Conservation (phyloP, 2,888 invertebrate genomes). For the Cantharis nigra region DNA sequence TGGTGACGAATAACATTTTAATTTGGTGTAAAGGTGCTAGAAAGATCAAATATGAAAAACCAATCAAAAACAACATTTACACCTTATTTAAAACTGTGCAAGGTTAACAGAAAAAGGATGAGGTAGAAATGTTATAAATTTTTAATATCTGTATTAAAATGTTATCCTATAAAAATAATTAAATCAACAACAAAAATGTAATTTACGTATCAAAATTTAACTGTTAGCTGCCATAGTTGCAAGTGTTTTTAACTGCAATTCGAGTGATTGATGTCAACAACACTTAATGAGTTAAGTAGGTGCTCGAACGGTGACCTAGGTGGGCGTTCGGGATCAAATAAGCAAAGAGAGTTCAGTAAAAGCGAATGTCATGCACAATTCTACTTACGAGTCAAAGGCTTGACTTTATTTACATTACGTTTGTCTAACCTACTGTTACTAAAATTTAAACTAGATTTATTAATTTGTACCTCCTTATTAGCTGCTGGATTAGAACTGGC, state of each 20-base stretch:
- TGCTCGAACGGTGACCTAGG: not conserved
- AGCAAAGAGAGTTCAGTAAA: conserved; percentile 1
- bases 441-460: conserved; percentile 4
- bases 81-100: not conserved
- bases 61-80: no score
- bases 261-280: not conserved
- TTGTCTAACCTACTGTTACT: not conserved
- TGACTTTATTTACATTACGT: conserved; percentile 8
- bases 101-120: not conserved
- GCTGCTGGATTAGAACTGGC: conserved; percentile 37
- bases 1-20: no score
- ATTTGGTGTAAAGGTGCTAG: no score
- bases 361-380: not conserved
- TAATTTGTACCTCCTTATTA: conserved; percentile 45
- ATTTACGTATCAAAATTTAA: not conserved
- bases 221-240: not conserved
- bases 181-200: not conserved
- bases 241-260: not conserved
- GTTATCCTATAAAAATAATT: not conserved
- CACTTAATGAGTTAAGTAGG: not conserved
- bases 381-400: conserved; percentile 5
- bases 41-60: no score
- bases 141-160: not conserved
- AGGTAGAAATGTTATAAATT: not conserved
- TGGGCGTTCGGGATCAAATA: not conserved